These are phyloP conservation scores for Drosophila niveifrons DNA, from an alignment of 2,888 invertebrate genomes.

Conservation along the genomic window DNA sequence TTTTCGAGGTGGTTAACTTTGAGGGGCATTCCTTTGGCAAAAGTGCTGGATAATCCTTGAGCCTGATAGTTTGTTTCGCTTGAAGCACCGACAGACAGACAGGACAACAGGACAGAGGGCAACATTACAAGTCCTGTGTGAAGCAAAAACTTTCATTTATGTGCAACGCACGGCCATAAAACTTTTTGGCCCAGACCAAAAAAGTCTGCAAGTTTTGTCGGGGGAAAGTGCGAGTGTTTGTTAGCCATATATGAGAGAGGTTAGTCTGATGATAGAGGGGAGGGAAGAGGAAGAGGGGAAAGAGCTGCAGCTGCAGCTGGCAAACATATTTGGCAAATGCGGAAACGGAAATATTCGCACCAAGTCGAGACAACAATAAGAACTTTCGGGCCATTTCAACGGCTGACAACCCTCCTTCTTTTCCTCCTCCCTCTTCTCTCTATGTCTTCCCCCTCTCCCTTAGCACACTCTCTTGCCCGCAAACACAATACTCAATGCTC, in stretches of 20 bases:
- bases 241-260: constrained; percentile 36
- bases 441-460: not conserved
- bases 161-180: constrained; percentile 78
- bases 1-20: constrained; percentile 27
- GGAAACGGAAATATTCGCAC: constrained; percentile 83
- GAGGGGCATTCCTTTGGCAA: constrained; percentile 37
- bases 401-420: constrained; percentile 59
- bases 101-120: not conserved
- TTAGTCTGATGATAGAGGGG: not conserved
- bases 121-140: constrained; percentile 41
- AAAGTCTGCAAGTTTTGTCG: constrained; percentile 52
- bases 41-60: constrained; percentile 16
- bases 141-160: constrained; percentile 76
- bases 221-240: constrained; percentile 76
- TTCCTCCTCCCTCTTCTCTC: not conserved
- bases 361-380: constrained; percentile 70
- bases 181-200: constrained; percentile 59
- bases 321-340: constrained; percentile 79
- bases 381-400: constrained; percentile 72
- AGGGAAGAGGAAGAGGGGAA: not conserved
- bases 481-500: constrained; percentile 42
- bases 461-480: constrained; percentile 6
- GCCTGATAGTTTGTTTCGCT: constrained; percentile 15
- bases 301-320: constrained; percentile 57
- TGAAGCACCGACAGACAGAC: constrained; percentile 1